These are phyloP conservation scores for Ahaetulla prasina DNA, from an alignment of 2,113 vertebrate species.

Conservation along the genomic window DNA sequence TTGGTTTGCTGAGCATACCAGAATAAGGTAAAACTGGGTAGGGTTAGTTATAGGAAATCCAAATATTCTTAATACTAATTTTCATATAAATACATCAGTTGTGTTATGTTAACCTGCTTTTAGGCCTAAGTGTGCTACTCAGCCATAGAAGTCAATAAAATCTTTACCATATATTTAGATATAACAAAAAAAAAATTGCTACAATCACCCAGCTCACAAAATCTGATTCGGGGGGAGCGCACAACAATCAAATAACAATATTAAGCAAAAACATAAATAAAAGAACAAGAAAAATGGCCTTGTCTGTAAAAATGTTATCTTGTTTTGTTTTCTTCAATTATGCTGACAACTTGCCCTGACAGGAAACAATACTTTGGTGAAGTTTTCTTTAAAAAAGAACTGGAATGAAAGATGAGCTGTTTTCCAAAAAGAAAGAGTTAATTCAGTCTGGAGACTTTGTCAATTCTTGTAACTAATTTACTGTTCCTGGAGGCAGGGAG, in stretches of 20 bases:
- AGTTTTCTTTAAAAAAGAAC: not conserved
- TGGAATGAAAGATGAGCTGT: slow-evolving; percentile 1
- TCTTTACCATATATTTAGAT: not conserved
- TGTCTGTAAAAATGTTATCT: not conserved
- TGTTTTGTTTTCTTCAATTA: not conserved
- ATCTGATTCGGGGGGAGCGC: not conserved
- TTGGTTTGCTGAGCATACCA: not conserved
- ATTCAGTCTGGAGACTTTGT: slow-evolving; percentile 35
- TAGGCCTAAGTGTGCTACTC: not conserved
- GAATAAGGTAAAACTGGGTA: not conserved
- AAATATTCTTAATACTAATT: not conserved
- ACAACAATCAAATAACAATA: not conserved
- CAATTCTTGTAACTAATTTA: slow-evolving; percentile 63
- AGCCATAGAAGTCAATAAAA: not conserved
- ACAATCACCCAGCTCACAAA: not conserved
- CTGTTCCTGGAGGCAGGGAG: slow-evolving; percentile 58
- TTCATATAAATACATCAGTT: not conserved
- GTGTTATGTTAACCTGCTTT: not conserved
- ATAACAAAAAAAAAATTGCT: not conserved
- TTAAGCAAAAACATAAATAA: not conserved
- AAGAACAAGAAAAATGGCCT: not conserved
- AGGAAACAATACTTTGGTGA: not conserved
- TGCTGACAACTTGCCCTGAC: not conserved
- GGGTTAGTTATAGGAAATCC: not conserved
- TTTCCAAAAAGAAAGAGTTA: slow-evolving; percentile 51